Base-by-base conservation (phyloP, 2,888 invertebrate genomes). In the Magallana nippona region DNA sequence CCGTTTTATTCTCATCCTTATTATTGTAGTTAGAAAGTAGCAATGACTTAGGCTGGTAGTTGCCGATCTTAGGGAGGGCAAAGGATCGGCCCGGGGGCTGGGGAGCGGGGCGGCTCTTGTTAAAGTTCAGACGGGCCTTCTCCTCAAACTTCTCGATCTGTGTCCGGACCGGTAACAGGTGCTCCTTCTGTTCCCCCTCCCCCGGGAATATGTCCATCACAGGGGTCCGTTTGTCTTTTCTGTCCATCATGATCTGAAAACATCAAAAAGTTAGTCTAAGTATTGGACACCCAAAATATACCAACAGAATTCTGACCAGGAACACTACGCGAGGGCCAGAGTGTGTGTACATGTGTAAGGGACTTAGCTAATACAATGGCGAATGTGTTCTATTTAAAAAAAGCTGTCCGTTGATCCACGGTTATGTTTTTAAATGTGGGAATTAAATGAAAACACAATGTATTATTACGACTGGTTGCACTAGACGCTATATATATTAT, bases 21-120 rank as follows among this genome's bases (percentile, higher is more conserved):
- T 32, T 27, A 2, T 82, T 81, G 27, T 32, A 22, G 17, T n/a
- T 78, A 27, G 63, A 79, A 0, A 60, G n/a, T 63, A 83, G 44
- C 58, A 85, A 77, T 10, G 87, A 86, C 86, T 88, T 90, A 13
- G 90, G 90, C 81, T 88, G 86, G 81, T 90, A 90, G 78, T 89
- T 89, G 57, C 89, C 90, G 32, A 90, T 89, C 80, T 87, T 88
- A 5, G 89, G 90, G 3, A 90, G 60, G 10, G 83, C 60, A 22
- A 85, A 78, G n/a, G 78, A 62, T 10, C 84, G 83, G 44, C 85
- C 83, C 1, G 89, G 90, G 5, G 90, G 90, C 5, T 78, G 85
- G 11, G 90, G 90, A 0, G 90, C 90, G 55, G 83, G 86, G 71
- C 87, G 86, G 19, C 85, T 87, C 82, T 89, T 89, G 62, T 84